Evolutionary conservation across 1,140 invertebrate genomes (phyloP), one percentile per base, ranked within the genome.

Genomic region (Branchinecta lynchi): DNA sequence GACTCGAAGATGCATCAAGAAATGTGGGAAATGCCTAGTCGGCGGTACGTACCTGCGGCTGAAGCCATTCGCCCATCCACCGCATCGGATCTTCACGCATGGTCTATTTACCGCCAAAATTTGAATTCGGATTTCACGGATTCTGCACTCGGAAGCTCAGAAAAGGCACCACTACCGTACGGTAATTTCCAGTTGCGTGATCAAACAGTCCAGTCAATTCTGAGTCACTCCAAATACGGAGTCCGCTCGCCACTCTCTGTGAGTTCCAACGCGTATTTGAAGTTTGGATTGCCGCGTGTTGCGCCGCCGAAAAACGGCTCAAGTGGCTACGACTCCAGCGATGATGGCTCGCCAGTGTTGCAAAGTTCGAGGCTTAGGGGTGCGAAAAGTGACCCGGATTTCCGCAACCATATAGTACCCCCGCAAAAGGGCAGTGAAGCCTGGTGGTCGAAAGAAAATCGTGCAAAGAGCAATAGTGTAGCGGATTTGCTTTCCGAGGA

Each of bases 31-130:
- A 60, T 60, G 51, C 17, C 51, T 20, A 20, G 51, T 20, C 12
- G 51, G 51, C 51, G 51, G 51, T 60, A 60, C 51, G 51, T 60
- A 12, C 51, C 51, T 60, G 12, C 51, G 12, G 17, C 12, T 6
- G 51, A 60, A 60, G 51, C 51, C 12, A 60, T 60, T 15, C 12
- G 17, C 3, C 12, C 51, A 20, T 80, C 83, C 51, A 82, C 86
- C 0, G 90, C 89, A 43, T 92, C 94, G 76, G 92, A 96, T 79
- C 82, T 95, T 68, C 92, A 96, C 78, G 92, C 92, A 66, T 96
- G 93, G 93, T 93, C 90, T 68, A 94, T 96, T 76, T 96, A 94
- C 80, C 86, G 92, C 75, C 93, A 96, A 85, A 96, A 96, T 78
- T 80, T 95, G 44, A 96, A 95, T 79, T 93, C 91, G 0, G 92